These are phyloP conservation scores for Diadema setosum DNA, from an alignment of 35 echinoderm and acorn worm species.

Conservation along the genomic window DNA sequence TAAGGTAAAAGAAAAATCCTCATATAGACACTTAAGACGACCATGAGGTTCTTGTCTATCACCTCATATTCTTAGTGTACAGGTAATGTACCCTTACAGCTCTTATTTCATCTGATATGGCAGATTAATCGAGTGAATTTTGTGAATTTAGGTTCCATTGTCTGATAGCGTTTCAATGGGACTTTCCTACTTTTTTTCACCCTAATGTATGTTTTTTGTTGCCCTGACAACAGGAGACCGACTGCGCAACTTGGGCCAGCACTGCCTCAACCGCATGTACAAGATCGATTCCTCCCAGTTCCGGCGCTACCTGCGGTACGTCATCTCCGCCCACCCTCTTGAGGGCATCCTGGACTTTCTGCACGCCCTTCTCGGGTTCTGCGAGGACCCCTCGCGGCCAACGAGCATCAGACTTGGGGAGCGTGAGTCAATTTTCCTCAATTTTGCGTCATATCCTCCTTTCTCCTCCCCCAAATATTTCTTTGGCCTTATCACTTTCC, in stretches of 20 bases:
- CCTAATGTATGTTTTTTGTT: neutral
- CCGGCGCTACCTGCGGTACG: conserved; percentile 85
- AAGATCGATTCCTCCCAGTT: conserved; percentile 97
- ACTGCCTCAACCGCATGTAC: conserved; percentile 88
- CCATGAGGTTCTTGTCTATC: too few species aligned
- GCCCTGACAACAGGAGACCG: conserved; percentile 58
- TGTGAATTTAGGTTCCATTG: too few species aligned
- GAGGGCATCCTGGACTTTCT: conserved; percentile 91
- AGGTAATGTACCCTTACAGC: too few species aligned
- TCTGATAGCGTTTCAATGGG: too few species aligned
- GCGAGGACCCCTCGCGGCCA: conserved; percentile 63
- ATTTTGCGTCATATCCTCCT: neutral
- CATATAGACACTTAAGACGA: too few species aligned
- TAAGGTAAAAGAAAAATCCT: too few species aligned
- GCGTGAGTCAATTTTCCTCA: neutral
- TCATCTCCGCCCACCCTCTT: conserved; percentile 82
- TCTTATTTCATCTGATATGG: too few species aligned
- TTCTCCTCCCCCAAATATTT: neutral
- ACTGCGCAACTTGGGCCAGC: conserved; percentile 72
- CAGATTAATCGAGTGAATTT: too few species aligned
- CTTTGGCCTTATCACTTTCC: too few species aligned
- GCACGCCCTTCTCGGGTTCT: conserved; percentile 93
- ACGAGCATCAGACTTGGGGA: neutral
- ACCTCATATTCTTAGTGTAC: too few species aligned
- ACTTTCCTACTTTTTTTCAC: too few species aligned